Evolutionary conservation across 2,888 invertebrate species (phyloP).

Genomic region (Rotaria macrura): DNA sequence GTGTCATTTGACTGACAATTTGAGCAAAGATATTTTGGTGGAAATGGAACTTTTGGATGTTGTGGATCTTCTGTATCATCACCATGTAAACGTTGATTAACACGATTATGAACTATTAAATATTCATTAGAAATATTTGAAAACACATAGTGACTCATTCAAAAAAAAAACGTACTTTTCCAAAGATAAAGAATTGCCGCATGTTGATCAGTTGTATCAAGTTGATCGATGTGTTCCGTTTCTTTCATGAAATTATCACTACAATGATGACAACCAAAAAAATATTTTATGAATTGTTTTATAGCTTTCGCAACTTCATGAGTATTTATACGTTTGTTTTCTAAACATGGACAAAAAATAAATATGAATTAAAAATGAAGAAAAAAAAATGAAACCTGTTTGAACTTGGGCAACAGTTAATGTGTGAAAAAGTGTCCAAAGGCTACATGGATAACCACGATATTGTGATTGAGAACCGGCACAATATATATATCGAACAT

Average conservation of each 20-base stretch:
- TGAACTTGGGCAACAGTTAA: conserved; percentile 61
- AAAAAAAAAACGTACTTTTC: conserved; percentile 55
- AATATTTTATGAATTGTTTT: conserved; percentile 73
- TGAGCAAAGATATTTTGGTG: conserved; percentile 60
- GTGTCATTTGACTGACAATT: conserved; percentile 37
- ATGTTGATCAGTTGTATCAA: conserved; percentile 62
- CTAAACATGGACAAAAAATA: not conserved
- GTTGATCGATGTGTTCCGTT: conserved; percentile 61
- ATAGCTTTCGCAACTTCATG: not conserved
- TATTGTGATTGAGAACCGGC: conserved; percentile 63
- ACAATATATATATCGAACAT: conserved; percentile 56
- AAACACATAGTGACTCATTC: not conserved
- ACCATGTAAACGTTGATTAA: conserved; percentile 73
- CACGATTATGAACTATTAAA: conserved; percentile 47
- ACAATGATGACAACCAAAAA: conserved; percentile 86
- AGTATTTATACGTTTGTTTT: not conserved
- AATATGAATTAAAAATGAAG: conserved; percentile 52
- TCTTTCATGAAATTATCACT: conserved; percentile 75
- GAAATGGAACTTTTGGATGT: conserved; percentile 79
- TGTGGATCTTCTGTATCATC: conserved; percentile 75
- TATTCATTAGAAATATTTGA: not conserved
- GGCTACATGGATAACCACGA: conserved; percentile 80
- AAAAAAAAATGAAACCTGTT: conserved; percentile 53
- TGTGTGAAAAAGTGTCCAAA: conserved; percentile 88
- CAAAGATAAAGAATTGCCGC: conserved; percentile 80